Conservation (phyloP, 2,113 vertebrate species). For the Scolopax mira region DNA sequence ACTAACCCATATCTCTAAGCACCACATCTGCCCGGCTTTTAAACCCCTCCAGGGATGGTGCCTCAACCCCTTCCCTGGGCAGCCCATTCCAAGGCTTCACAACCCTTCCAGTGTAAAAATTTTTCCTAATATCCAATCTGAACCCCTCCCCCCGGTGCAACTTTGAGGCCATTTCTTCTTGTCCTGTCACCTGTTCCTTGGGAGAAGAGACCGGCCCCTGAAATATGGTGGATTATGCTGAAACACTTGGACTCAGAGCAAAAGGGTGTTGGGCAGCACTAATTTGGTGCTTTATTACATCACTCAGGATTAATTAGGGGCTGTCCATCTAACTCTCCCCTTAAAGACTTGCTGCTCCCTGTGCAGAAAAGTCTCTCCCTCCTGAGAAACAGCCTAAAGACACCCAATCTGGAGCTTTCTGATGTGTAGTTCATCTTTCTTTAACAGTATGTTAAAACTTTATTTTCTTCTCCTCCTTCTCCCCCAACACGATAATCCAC, state of each 20-base stretch:
- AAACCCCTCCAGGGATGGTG: no score
- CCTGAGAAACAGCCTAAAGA: background rate
- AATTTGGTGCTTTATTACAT: background rate
- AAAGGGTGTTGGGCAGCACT: background rate
- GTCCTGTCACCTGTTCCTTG: no score
- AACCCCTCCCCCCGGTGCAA: no score
- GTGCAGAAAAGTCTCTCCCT: background rate
- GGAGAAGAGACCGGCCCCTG: background rate
- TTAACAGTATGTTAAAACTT: background rate
- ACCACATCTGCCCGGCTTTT: no score
- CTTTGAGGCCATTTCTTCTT: no score
- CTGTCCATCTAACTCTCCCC: background rate
- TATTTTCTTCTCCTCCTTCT: background rate
- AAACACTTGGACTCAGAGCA: fast-evolving
- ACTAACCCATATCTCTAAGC: no score
- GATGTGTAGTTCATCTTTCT: background rate
- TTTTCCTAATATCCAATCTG: no score
- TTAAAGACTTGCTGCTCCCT: background rate
- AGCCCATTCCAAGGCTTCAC: no score
- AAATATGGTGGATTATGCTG: fast-evolving
- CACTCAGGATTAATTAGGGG: background rate
- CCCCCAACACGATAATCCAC: background rate
- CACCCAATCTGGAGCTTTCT: background rate
- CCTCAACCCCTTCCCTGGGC: no score
- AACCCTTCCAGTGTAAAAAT: no score